Base-by-base conservation (phyloP, 2,797 vertebrate species). In the Tadarida brasiliensis region DNA sequence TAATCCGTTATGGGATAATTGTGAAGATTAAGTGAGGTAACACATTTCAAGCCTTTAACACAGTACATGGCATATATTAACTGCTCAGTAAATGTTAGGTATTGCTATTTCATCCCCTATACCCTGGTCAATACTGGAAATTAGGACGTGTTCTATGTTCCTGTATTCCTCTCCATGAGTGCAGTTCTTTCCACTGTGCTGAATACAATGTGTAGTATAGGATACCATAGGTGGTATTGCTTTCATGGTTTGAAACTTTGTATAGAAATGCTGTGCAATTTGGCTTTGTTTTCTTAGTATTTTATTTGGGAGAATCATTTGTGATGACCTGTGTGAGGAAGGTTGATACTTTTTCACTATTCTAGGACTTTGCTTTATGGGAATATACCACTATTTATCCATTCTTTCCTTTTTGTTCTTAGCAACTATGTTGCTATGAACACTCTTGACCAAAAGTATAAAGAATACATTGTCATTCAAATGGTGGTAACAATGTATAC, bases 241-340 rank as follows among this genome's bases (percentile, higher is more conserved):
- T 77, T 83, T 82, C 28, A 56, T 61, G 30, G n/a, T 82, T 74
- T 86, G 35, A 49, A 78, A 73, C 6, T 70, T 77, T 67, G 39
- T 22, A 59, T 54, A 28, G 71, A 77, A 59, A 59, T 82, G 9
- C 77, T 67, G 19, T 4, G 0, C 54, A 71, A 14, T 81, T 61
- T 73, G n/a, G 28, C 10, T 65, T 44, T 39, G 12, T 35, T 61
- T 28, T 77, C 78, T 81, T 26, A 63, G 0, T 11, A 51, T 56
- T 22, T 76, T 76, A 57, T 74, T 87, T 87, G 63, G 54, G 22
- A 65, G 17, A 83, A 35, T 73, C 33, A 68, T 28, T n/a, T 4
- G 1, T 56, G 17, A 70, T 59, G 5, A 80, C 4, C 9, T 7
- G 0, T 7, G 16, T 30, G 17, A 22, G 15, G 20, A 56, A 0